Percentiles rank a stretch among this genome's conserved stretches.
Conservation (phyloP, 2,888 invertebrate genomes). For the Scaptomyza cyrtandrae region DNA sequence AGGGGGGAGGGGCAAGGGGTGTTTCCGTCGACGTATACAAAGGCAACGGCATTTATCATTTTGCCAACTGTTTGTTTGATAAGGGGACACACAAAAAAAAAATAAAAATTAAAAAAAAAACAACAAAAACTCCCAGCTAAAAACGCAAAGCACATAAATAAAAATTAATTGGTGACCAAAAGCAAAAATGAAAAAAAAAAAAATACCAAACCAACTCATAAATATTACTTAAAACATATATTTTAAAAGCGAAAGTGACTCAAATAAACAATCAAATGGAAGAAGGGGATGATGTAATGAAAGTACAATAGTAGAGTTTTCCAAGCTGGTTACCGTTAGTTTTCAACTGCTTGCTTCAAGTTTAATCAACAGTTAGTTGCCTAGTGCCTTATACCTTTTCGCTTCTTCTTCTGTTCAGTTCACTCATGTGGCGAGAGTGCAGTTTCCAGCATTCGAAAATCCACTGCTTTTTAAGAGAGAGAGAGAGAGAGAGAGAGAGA, state of each 20-base stretch:
- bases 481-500: too few species aligned
- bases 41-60: constrained; percentile 79
- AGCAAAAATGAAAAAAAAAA: constrained; percentile 19
- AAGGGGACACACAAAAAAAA: constrained; percentile 60
- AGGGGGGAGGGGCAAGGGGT: constrained; percentile 42
- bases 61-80: constrained; percentile 80
- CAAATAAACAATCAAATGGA: constrained; percentile 30
- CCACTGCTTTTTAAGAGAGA: neutral
- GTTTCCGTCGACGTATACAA: constrained; percentile 43
- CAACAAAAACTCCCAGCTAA: constrained; percentile 28
- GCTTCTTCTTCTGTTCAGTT: neutral
- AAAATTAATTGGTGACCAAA: constrained; percentile 73
- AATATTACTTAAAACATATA: constrained; percentile 72
- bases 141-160: constrained; percentile 70
- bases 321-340: neutral
- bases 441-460: neutral
- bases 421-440: neutral
- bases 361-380: constrained; percentile 1
- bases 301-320: neutral
- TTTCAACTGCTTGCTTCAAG: neutral
- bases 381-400: neutral
- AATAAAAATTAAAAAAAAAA: constrained; percentile 22
- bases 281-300: neutral
- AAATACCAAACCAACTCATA: constrained; percentile 48
- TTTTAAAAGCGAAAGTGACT: constrained; percentile 46